Evolutionary conservation across 1,140 invertebrate genomes (phyloP), one percentile per base, ranked within the genome.

Genomic region (Helicoverpa zea): DNA sequence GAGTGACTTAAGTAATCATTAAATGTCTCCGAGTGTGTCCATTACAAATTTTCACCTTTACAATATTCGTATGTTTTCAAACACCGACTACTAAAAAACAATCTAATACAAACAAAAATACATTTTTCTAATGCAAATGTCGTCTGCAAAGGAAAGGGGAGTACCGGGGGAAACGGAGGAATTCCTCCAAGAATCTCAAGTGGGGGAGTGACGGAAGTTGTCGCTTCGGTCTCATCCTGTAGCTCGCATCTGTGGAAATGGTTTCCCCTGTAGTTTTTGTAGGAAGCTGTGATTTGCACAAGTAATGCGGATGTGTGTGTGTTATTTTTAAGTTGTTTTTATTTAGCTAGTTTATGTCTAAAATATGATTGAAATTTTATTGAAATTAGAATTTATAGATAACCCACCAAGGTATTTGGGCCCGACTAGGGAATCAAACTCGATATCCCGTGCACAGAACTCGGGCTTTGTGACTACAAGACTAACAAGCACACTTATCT

Each of bases 181-280:
- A 77, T 66, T 77, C 61, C 75, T 77, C 7, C 5, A 79, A 29
- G 66, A 61, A 18, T 79, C 35, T 29, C 14, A 43, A 74, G 54
- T 47, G 43, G 74, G 74, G 70, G 29, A n/a, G n/a, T 18, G 58
- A 30, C 52, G 77, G 77, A 79, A 72, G 77, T 79, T 72, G 77
- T 79, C 66, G 54, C 66, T 79, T 79, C 64, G 23, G 14, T 16
- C 43, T 47, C 66, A 30, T 79, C 77, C 77, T 56, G 66, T 72
- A 61, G 77, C 54, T 49, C 43, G 43, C 58, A 2, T 35, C 54
- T 79, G 64, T 72, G 77, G 66, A 79, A 79, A 79, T 79, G 14
- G 18, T 18, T 79, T 66, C 77, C 59, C 63, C 47, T 72, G 51
- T 61, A 72, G 77, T 79, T 72, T 79, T 79, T 79, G 14, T 79